Evolutionary conservation across 1,140 invertebrate genomes (phyloP).

Genomic region (Eubasilissa regina): DNA sequence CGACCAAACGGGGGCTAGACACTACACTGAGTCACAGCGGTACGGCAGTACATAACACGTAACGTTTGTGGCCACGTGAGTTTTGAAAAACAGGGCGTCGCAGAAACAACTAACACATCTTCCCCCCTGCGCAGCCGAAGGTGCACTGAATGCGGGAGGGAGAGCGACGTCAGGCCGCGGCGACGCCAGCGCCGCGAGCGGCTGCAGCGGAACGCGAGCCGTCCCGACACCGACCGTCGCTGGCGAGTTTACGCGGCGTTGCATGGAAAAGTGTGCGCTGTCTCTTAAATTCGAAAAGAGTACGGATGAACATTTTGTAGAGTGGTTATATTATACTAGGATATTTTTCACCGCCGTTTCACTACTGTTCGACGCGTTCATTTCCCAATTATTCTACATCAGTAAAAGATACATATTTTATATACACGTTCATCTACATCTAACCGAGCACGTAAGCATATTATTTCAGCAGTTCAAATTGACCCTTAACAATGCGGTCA

Average conservation of each 20-base stretch:
- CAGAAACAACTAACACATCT: neutral
- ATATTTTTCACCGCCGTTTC: too few relatives aligned
- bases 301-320: too few relatives aligned
- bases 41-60: slow-evolving; percentile 40
- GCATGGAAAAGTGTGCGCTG: neutral
- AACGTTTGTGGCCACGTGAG: slow-evolving; percentile 46
- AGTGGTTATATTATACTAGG: too few relatives aligned
- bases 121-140: slow-evolving; percentile 41
- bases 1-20: neutral
- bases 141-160: slow-evolving; percentile 38
- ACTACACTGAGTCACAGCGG: slow-evolving; percentile 40
- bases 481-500: slow-evolving; percentile 19
- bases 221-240: slow-evolving; percentile 4
- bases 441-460: neutral
- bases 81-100: neutral
- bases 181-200: slow-evolving; percentile 34
- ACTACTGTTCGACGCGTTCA: too few relatives aligned
- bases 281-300: too few relatives aligned
- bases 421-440: too few relatives aligned
- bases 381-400: too few relatives aligned
- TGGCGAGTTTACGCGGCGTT: neutral
- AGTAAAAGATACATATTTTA: neutral
- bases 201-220: slow-evolving; percentile 20
- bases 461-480: neutral
- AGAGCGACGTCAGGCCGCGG: slow-evolving; percentile 11